Evolutionary conservation across 2,113 vertebrate genomes (phyloP), one percentile per base, ranked within the genome.

Genomic region (Orycteropus afer): DNA sequence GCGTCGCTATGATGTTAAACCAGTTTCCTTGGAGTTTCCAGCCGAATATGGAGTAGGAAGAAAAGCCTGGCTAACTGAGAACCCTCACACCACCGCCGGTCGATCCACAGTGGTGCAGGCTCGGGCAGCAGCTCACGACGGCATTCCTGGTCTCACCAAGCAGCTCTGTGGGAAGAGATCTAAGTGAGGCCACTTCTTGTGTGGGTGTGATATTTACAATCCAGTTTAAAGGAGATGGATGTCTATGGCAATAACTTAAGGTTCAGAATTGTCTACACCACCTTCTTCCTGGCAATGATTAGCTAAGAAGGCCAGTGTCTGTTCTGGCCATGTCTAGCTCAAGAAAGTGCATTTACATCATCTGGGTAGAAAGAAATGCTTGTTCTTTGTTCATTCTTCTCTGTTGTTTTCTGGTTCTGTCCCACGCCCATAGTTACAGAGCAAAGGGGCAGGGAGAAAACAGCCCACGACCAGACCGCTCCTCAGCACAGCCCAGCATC

Each of bases 291-390:
- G 69, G 12, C 34, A 37, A 79, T 73, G 27, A 51, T 45, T 37
- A 85, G 63, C 73, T 74, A 49, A 27, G 18, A 91, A 59, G 42
- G 20, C 34, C 63, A 85, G 47, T 25, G 32, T 69, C 69, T 78
- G 53, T 53, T 71, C 86, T 73, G 57, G 69, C 57, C 29, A 42
- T 34, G 2, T 74, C 32, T 81, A 82, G 27, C 59, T 96, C 73
- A 86, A 92, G 37, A 93, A 85, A 93, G 89, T 74, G 57, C 83
- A 55, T 57, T 76, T 7, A n/a, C 29, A 45, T 77, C 78, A 73
- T 69, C 29, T 15, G 29, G 3, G 14, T 57, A 47, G 37, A 85
- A 89, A 93, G 34, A 55, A 42, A 73, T 47, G 20, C 8, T 45
- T 37, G 74, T 78, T 42, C 23, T 61, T 69, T 91, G 67, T 83